A percentile compares a stretch with the other conserved stretches of the same genome.
Conservation (phyloP, 2,797 vertebrate species). For the Nyctalus aviator region DNA sequence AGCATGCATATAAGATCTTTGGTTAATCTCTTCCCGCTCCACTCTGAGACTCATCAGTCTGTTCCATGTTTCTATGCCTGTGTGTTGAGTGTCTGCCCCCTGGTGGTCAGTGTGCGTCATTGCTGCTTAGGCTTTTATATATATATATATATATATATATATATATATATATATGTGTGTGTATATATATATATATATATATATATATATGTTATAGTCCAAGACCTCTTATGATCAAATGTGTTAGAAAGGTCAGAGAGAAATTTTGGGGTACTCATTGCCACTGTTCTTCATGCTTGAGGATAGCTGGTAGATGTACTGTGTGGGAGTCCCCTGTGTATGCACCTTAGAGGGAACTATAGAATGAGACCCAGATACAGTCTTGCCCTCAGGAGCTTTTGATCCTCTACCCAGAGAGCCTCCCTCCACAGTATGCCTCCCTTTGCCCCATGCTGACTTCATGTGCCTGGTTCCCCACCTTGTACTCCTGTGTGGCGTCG, state of each 20-base stretch:
- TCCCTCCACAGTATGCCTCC: not conserved
- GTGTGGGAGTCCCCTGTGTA: not conserved
- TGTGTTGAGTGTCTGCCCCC: too few relatives aligned
- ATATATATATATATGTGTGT: not conserved
- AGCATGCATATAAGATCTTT: too few relatives aligned
- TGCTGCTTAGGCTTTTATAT: too few relatives aligned
- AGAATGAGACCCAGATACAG: not conserved
- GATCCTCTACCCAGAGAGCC: conserved; percentile 3
- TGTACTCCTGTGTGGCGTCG: conserved; percentile 92
- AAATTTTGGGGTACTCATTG: conserved; percentile 18
- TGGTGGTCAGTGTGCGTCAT: too few relatives aligned
- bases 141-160: not conserved
- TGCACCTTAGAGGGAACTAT: not conserved
- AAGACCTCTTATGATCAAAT: conserved; percentile 55
- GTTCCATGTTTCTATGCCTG: too few relatives aligned
- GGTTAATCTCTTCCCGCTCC: too few relatives aligned
- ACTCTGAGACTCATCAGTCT: too few relatives aligned
- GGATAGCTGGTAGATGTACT: not conserved
- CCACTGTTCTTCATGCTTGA: conserved; percentile 28
- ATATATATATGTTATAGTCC: not conserved
- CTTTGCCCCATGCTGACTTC: not conserved
- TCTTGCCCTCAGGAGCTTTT: conserved; percentile 30
- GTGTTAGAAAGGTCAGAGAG: conserved; percentile 39
- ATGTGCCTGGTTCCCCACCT: conserved; percentile 86
- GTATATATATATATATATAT: too few relatives aligned